Conservation (phyloP, 2,113 vertebrate genomes). For the Urocitellus parryii region DNA sequence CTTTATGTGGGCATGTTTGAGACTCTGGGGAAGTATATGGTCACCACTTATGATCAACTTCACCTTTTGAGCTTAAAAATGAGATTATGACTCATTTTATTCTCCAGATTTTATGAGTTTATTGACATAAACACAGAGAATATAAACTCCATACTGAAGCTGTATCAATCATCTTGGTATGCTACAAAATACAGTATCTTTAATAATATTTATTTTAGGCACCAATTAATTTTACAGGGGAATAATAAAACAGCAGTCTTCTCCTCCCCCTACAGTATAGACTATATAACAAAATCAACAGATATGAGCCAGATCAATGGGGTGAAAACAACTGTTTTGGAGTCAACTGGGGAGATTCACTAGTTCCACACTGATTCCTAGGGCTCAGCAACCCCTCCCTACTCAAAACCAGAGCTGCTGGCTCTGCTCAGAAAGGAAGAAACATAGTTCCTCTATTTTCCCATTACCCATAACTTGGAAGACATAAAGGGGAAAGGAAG, state of each 20-base stretch:
- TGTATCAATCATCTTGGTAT: background rate
- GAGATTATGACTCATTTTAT: background rate
- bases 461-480: constrained; percentile 36
- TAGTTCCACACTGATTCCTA: background rate
- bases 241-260: constrained; percentile 52
- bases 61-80: background rate
- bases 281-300: constrained; percentile 54
- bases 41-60: background rate
- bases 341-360: background rate
- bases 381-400: background rate
- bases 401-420: background rate
- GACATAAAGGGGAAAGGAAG: background rate
- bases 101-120: background rate
- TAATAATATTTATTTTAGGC: constrained; percentile 58
- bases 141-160: background rate
- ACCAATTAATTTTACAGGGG: constrained; percentile 65
- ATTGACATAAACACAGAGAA: constrained; percentile 22
- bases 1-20: background rate
- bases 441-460: background rate
- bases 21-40: background rate
- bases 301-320: background rate
- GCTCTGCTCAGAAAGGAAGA: background rate
- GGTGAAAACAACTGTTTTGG: background rate
- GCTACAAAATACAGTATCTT: background rate
- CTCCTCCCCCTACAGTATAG: background rate